A percentile compares a stretch with the other conserved stretches of the same genome.
These are phyloP conservation scores for Beroe forskalii DNA, from an alignment of 37 sponge, comb jelly and placozoan genomes.

Conservation along the genomic window DNA sequence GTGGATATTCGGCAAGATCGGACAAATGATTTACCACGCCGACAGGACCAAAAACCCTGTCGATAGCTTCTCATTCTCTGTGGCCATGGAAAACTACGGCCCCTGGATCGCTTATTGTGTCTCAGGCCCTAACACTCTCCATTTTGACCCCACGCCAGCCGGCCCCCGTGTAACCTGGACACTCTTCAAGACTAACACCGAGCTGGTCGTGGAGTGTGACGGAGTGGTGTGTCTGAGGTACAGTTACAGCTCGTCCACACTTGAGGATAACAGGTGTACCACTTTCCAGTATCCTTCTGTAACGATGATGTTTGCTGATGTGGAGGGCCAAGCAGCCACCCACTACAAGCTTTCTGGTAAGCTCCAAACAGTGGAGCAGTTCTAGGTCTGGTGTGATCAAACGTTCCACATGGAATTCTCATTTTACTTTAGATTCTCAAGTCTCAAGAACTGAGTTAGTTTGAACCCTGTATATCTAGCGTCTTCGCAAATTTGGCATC, in stretches of 20 bases:
- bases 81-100: neutral
- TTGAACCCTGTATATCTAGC: too few species aligned
- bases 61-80: neutral
- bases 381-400: too few species aligned
- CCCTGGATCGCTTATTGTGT: neutral
- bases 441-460: too few species aligned
- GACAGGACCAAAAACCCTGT: neutral
- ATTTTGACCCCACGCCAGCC: neutral
- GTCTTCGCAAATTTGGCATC: too few species aligned
- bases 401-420: too few species aligned
- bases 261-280: neutral
- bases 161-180: neutral
- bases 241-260: neutral
- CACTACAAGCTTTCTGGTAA: neutral
- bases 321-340: neutral
- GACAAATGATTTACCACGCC: too few species aligned
- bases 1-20: neutral
- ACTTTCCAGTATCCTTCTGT: neutral
- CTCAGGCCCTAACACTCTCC: too few species aligned
- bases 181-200: neutral
- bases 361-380: too few species aligned
- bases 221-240: neutral
- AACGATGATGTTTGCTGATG: neutral
- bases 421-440: too few species aligned
- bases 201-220: neutral